Conservation (phyloP, 2,797 vertebrate genomes). For the Pipistrellus pygmaeus region DNA sequence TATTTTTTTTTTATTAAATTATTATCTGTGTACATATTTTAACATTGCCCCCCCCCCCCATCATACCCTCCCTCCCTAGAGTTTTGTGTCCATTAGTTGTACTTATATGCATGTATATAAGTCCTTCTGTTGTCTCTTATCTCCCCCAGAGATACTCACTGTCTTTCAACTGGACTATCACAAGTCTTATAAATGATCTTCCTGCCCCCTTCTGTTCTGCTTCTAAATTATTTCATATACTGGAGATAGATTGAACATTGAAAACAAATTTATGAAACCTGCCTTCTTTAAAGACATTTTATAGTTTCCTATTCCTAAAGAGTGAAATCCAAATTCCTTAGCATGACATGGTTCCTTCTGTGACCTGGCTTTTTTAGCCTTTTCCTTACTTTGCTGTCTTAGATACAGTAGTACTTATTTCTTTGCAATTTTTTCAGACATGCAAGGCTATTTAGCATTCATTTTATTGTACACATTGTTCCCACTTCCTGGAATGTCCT, state of each 20-base stretch:
- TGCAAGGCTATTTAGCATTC: neutral
- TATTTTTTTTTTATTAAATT: no score
- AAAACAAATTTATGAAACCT: neutral
- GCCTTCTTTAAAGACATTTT: neutral
- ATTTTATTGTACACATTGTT: neutral
- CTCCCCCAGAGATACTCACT: neutral
- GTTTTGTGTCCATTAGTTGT: no score
- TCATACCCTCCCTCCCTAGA: no score
- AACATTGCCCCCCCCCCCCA: no score
- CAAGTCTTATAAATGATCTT: neutral
- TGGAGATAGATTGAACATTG: neutral
- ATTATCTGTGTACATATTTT: no score
- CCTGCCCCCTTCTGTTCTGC: neutral
- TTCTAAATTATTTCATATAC: constrained; percentile 26
- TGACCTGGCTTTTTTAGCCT: neutral
- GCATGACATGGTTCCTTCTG: neutral
- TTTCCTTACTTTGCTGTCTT: constrained; percentile 21
- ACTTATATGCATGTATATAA: no score
- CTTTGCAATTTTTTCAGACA: neutral
- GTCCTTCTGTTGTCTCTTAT: no score
- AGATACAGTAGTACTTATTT: neutral
- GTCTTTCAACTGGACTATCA: neutral
- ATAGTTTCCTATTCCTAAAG: neutral
- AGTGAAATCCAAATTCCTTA: neutral
- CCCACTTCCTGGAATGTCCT: neutral